These are phyloP conservation scores for Philaethria dido DNA, from an alignment of 2,888 invertebrate species.

Conservation along the genomic window DNA sequence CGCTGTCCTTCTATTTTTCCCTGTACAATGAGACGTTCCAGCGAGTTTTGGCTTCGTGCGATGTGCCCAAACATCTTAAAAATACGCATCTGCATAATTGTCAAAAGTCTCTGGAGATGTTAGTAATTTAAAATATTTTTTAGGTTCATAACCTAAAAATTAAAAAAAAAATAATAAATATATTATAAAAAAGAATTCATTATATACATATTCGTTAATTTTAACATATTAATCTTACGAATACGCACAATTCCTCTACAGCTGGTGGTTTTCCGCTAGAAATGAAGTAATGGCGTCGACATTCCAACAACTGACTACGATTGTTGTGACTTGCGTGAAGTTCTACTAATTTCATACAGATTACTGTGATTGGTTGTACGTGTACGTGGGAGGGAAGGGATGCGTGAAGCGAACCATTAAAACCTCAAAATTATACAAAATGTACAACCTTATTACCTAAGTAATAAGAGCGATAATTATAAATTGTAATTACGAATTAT, in stretches of 20 bases:
- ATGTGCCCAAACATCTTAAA: no score
- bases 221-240: conserved; percentile 13
- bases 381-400: conserved; percentile 50
- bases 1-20: no score
- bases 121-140: no score
- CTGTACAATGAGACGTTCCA: no score
- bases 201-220: no score
- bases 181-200: no score
- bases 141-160: no score
- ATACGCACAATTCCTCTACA: conserved; percentile 16
- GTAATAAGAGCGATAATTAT: conserved; percentile 15
- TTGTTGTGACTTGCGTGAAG: conserved; percentile 63
- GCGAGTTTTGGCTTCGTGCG: no score
- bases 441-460: not conserved
- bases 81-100: no score
- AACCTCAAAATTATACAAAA: not conserved
- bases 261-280: conserved; percentile 27
- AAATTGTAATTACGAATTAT: conserved; percentile 8
- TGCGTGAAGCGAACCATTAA: conserved; percentile 53
- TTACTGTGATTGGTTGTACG: conserved; percentile 69
- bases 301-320: conserved; percentile 56
- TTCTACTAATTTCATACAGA: conserved; percentile 67
- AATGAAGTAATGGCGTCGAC: conserved; percentile 48
- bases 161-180: no score
- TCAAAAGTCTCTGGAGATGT: no score